Conservation (phyloP, 2,113 vertebrate species). For the Archocentrus centrarchus region DNA sequence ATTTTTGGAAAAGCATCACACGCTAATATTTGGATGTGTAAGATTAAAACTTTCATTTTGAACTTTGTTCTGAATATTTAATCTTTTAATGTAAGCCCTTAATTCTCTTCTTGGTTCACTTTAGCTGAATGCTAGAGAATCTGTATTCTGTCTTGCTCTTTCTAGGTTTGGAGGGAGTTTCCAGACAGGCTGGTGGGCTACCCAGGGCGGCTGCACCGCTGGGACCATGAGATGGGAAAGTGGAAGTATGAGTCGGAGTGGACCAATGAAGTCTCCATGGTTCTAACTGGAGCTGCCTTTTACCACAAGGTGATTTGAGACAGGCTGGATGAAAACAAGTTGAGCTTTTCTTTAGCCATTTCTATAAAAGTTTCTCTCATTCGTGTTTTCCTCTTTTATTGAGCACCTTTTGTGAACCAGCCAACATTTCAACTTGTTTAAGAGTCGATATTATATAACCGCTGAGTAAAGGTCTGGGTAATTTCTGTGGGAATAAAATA, state of each 20-base stretch:
- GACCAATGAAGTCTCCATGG: conserved; percentile 99
- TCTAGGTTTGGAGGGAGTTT: conserved; percentile 96
- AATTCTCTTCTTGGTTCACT: neutral
- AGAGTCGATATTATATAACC: neutral
- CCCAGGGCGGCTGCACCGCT: conserved; percentile 95
- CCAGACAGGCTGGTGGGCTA: conserved; percentile 96
- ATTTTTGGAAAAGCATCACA: conserved; percentile 15
- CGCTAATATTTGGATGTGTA: neutral
- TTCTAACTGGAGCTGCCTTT: conserved; percentile 96
- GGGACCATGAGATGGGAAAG: conserved; percentile 98
- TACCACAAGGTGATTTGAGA: conserved; percentile 92
- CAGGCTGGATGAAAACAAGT: neutral
- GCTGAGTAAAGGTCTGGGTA: neutral
- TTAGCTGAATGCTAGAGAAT: conserved; percentile 22
- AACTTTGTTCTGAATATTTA: conserved; percentile 11
- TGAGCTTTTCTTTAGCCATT: neutral
- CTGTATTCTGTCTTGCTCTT: conserved; percentile 32
- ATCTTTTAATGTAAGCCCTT: neutral
- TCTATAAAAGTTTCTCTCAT: neutral
- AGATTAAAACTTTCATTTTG: neutral
- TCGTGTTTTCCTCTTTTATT: neutral
- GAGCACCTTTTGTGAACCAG: neutral
- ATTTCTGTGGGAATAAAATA: neutral
- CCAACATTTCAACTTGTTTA: neutral
- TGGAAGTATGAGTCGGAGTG: conserved; percentile 99